Base-by-base conservation (phyloP, 2,888 invertebrate genomes). In the Drosophila koepferae region DNA sequence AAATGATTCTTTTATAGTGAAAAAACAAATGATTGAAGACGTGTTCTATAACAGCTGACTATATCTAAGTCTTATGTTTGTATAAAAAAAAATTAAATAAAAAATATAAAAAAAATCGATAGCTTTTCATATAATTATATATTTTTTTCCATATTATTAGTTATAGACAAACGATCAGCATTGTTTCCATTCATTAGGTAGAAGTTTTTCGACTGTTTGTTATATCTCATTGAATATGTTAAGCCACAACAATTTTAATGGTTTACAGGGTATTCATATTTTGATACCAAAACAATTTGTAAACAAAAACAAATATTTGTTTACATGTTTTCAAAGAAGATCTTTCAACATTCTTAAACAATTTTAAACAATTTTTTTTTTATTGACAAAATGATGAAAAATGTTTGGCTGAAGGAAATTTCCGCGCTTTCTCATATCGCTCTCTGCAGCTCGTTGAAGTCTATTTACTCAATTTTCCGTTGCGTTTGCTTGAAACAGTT, bases 251-350 rank as follows among this genome's bases (percentile, higher is more conserved):
- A 18, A 14, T 18, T 53, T 28, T 6, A 28, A 28, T 28, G 6
- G 5, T 34, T 18, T 51, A 34, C 53, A 16, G 38, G 53, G 23
- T 38, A 54, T 54, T 54, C 1, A 1, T 7, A 38, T 9, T 38
- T 9, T 23, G 2, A 38, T 54, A 23, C 53, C 38, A 20, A 16
- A 53, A 20, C 38, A 53, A 38, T 53, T 53, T 20, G 16, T 14
- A 53, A 53, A 36, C 53, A 53, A 36, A 53, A 8, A 14, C 20
- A 12, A 51, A 53, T 18, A 5, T 51, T 48, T 49, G 53, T 36
- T 53, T 53, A 53, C 36, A 51, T n/a, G 12, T 34, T 34, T 51
- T 8, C 1, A 53, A 12, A 14, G 7, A 51, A 36, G 14, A 51
- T 14, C 34, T 3, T 51, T 28, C 20, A 2, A 51, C 18, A 34